Percentiles rank a stretch among this genome's conserved stretches.
Evolutionary conservation across 2,888 invertebrate species (phyloP).

Genomic region (Axea sp.): DNA sequence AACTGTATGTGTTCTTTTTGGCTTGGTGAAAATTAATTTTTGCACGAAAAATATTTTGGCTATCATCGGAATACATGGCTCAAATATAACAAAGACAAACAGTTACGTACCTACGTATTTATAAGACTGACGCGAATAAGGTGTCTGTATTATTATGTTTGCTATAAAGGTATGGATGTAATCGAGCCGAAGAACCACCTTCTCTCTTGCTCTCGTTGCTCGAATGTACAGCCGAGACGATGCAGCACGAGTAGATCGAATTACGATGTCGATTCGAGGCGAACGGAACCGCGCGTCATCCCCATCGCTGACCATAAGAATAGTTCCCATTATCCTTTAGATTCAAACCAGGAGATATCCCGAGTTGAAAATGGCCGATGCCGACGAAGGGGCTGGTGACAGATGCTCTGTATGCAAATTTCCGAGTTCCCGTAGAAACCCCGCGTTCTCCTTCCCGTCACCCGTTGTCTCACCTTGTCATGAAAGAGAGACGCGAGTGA

Average conservation of each 20-base stretch:
- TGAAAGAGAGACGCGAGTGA: constrained; percentile 45
- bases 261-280: constrained; percentile 61
- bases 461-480: constrained; percentile 52
- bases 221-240: constrained; percentile 13
- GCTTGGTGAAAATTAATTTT: no score
- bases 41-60: no score
- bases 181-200: constrained; percentile 45
- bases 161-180: constrained; percentile 47
- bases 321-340: constrained; percentile 78
- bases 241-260: constrained; percentile 52
- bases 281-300: constrained; percentile 66
- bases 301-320: constrained; percentile 77
- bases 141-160: constrained; percentile 54
- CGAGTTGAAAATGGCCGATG: constrained; percentile 77
- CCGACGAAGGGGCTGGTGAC: constrained; percentile 78
- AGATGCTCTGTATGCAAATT: constrained; percentile 80
- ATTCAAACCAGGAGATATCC: constrained; percentile 76
- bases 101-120: constrained; percentile 28
- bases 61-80: constrained; percentile 10
- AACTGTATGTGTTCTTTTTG: no score
- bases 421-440: constrained; percentile 72
- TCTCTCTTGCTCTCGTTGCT: constrained; percentile 37
- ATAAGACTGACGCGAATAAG: constrained; percentile 48
- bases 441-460: constrained; percentile 66
- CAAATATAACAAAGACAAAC: constrained; percentile 37